Evolutionary conservation across 2,888 invertebrate species (phyloP).

Genomic region (Craniophora ligustri): DNA sequence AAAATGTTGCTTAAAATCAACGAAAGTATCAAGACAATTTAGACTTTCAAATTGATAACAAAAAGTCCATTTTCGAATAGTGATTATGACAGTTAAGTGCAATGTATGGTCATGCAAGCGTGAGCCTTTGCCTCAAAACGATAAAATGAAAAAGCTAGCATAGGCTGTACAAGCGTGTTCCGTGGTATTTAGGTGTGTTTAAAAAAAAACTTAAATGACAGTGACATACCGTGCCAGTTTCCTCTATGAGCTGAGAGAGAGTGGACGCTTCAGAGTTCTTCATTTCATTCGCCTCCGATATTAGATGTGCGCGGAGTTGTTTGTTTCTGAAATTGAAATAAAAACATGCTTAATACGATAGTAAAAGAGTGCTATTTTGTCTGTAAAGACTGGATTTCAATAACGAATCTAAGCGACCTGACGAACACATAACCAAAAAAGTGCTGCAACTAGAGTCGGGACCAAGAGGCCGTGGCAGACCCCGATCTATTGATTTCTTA

Average conservation of each 20-base stretch:
- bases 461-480: no score
- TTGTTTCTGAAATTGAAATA: constrained; percentile 88
- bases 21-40: neutral
- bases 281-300: constrained; percentile 91
- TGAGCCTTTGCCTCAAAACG: constrained; percentile 52
- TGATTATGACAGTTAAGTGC: constrained; percentile 50
- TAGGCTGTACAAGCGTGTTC: constrained; percentile 67
- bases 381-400: no score
- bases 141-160: constrained; percentile 58
- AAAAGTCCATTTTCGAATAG: constrained; percentile 23
- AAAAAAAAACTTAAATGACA: constrained; percentile 2
- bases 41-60: neutral
- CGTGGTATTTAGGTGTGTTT: constrained; percentile 39
- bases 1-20: neutral
- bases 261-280: constrained; percentile 85
- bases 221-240: constrained; percentile 81
- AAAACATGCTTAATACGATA: no score
- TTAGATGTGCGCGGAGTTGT: constrained; percentile 92
- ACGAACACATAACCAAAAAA: no score
- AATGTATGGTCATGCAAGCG: constrained; percentile 65
- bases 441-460: no score
- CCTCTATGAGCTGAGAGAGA: constrained; percentile 87
- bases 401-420: no score
- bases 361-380: neutral
- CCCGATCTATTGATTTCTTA: no score